phyloP scores from a whole-genome alignment of 2,888 invertebrate genomes.

The Drosophila trichaetosa region DNA sequence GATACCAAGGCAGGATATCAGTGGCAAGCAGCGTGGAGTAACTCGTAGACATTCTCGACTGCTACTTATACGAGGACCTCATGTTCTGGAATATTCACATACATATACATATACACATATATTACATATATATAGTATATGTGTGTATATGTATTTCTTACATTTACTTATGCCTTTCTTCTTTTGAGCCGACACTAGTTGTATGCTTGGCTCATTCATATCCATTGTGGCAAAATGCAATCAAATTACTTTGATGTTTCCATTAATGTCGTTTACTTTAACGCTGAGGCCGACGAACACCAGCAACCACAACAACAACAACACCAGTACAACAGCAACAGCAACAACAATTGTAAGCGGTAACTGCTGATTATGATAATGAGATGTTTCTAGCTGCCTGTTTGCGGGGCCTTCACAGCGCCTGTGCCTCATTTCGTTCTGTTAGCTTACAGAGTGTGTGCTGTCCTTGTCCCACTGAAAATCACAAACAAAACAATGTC shows the following conservation, averaged over 20 bases:
- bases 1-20: constrained; percentile 47
- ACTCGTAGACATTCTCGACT: constrained; percentile 25
- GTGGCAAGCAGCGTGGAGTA: constrained; percentile 45
- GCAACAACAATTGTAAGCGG: constrained; percentile 26
- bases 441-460: not conserved
- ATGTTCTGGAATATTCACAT: constrained; percentile 21
- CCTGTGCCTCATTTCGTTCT: constrained; percentile 43
- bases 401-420: constrained; percentile 20
- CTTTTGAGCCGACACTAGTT: constrained; percentile 24
- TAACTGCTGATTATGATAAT: constrained; percentile 51
- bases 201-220: constrained; percentile 60
- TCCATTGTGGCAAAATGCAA: constrained; percentile 77
- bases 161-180: constrained; percentile 27
- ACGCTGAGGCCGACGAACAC: constrained; percentile 49
- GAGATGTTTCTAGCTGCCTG: constrained; percentile 46
- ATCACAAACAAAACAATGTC: constrained; percentile 60
- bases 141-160: constrained; percentile 22
- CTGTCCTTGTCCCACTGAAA: constrained; percentile 41
- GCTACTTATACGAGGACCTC: constrained; percentile 46
- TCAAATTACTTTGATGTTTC: constrained; percentile 81
- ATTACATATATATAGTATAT: constrained; percentile 11
- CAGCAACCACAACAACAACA: constrained; percentile 16
- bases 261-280: constrained; percentile 80
- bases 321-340: not conserved
- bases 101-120: constrained; percentile 8